phyloP scores from a whole-genome alignment of 2,888 invertebrate species.

The Eupithecia insigniata region DNA sequence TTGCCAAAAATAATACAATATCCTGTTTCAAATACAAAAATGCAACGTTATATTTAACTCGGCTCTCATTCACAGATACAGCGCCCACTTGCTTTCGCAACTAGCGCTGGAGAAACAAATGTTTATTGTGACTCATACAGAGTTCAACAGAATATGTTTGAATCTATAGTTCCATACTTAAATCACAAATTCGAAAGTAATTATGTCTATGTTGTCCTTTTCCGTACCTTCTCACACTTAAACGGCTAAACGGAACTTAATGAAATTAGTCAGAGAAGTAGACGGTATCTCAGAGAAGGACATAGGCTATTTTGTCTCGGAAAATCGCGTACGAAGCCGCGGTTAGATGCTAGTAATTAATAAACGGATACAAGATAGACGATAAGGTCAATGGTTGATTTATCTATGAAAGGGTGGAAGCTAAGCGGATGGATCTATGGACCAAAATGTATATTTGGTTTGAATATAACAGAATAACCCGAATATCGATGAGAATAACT shows the following conservation, averaged over 20 bases:
- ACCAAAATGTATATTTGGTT: too few species aligned
- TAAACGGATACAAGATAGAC: too few species aligned
- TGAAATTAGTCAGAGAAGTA: too few species aligned
- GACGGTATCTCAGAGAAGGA: too few species aligned
- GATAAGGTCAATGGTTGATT: too few species aligned
- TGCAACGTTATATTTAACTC: constrained; percentile 38
- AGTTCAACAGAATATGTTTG: neutral
- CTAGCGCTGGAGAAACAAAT: constrained; percentile 13
- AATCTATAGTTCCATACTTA: neutral
- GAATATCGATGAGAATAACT: too few species aligned
- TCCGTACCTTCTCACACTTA: neutral
- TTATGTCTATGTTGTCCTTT: neutral
- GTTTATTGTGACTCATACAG: neutral
- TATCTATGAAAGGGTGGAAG: too few species aligned
- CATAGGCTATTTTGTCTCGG: too few species aligned
- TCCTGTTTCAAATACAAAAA: constrained; percentile 30
- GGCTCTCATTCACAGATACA: constrained; percentile 26
- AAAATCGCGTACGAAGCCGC: too few species aligned
- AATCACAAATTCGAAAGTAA: neutral
- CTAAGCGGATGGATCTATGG: too few species aligned
- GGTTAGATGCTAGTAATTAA: too few species aligned
- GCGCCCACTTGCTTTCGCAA: constrained; percentile 31
- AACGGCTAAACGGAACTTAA: neutral
- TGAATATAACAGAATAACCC: too few species aligned
- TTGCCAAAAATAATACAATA: constrained; percentile 34